Evolutionary conservation across 2,797 vertebrate species (phyloP).

Genomic region (Peromyscus melanophrys): DNA sequence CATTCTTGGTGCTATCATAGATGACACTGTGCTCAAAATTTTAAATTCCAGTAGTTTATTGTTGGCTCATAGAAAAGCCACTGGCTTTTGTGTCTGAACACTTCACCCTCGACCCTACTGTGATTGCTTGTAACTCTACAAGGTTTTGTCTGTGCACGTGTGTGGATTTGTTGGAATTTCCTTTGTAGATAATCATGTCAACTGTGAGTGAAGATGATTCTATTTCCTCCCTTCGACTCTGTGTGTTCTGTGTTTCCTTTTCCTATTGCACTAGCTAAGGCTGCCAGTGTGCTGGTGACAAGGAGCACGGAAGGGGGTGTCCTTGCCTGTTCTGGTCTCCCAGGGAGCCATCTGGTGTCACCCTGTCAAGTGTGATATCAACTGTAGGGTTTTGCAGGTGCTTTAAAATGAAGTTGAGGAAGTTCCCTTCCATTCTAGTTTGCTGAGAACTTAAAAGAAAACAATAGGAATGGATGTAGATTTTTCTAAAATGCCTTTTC

Average conservation of each 20-base stretch:
- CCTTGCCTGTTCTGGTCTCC: background rate
- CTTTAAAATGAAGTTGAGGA: background rate
- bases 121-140: background rate
- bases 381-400: background rate
- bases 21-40: background rate
- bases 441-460: background rate
- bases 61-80: background rate
- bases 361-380: background rate
- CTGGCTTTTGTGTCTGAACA: background rate
- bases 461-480: too few relatives aligned
- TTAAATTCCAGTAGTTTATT: background rate
- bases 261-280: background rate
- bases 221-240: background rate
- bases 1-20: background rate
- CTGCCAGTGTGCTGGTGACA: background rate
- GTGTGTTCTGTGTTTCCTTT: background rate
- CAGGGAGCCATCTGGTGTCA: background rate
- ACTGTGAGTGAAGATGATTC: background rate
- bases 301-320: too few relatives aligned
- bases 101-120: background rate
- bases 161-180: background rate
- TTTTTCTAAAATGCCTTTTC: background rate
- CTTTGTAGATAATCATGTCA: background rate
- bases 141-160: too few relatives aligned
- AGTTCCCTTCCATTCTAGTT: background rate